phyloP scores from a whole-genome alignment of 2,113 vertebrate genomes.

The Corythornis vintsioides region DNA sequence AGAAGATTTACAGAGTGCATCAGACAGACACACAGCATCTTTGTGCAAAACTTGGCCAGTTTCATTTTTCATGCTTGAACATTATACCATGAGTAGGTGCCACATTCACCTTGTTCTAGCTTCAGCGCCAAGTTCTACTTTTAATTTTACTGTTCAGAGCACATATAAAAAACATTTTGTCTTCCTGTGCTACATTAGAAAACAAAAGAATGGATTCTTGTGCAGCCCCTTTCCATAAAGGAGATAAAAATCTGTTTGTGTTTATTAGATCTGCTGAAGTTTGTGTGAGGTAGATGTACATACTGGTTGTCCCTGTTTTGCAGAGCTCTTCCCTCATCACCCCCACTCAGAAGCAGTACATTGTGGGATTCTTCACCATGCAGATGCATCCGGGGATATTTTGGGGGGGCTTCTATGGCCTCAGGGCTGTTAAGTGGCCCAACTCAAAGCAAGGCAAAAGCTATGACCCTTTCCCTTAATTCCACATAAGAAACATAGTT shows the following conservation, averaged over 20 bases:
- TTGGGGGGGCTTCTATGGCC: not conserved
- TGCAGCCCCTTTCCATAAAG: not conserved
- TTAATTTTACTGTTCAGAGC: not conserved
- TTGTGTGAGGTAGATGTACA: rapidly evolving
- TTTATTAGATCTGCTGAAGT: not conserved
- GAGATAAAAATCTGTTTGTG: not conserved
- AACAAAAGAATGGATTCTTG: not conserved
- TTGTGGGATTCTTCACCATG: not conserved
- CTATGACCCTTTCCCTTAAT: not conserved
- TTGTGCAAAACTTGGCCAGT: not conserved
- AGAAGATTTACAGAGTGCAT: slow-evolving; percentile 9
- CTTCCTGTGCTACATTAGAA: not conserved
- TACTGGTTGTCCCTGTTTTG: not conserved
- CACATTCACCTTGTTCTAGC: slow-evolving; percentile 11
- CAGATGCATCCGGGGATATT: not conserved
- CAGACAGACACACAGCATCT: not conserved
- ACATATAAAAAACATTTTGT: not conserved
- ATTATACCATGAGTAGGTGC: not conserved
- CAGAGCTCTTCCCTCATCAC: not conserved
- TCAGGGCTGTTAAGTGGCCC: not conserved
- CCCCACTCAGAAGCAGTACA: not conserved
- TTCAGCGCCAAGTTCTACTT: not conserved
- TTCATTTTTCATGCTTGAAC: slow-evolving; percentile 4
- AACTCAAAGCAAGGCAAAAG: not conserved
- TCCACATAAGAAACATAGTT: rapidly evolving